Base-by-base conservation (phyloP, 2,888 invertebrate species). In the Antheraea yamamai region DNA sequence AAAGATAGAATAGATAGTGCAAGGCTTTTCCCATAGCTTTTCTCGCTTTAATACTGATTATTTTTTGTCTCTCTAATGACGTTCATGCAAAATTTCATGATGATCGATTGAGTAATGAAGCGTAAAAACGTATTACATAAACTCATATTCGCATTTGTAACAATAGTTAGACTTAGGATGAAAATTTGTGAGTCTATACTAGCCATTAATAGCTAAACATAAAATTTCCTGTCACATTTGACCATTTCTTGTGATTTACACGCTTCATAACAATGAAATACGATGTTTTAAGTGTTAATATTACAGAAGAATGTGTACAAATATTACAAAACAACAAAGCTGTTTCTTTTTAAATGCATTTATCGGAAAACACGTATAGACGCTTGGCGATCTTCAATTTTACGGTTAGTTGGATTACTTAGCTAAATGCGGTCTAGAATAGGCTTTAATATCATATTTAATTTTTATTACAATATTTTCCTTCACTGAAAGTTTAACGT, bases 241-340 rank as follows among this genome's bases (percentile, higher is more conserved):
- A 39, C 35, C 8, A 52, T 14, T 18, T 55, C 12, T 16, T 18
- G 1, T 55, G 52, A 18, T 55, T 55, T 55, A 18, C 4, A 55
- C 7, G 20, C 7, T 58, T 58, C 7, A n/a, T n/a, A 0, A 58
- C 58, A 58, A 55, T 58, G 10, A 20, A 74, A 78, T 77, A 78
- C 72, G n/a, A 79, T 80, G 78, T 39, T 39, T 77, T 79, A 78
- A 78, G 78, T 78, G 77, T 20, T 58, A 7, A 58, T 58, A n/a
- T 58, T 0, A n/a, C 52, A 6, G 52, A 58, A n/a, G 7, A 58
- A n/a, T 7, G 10, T 58, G n/a, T 23, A n/a, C 58, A 58, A 10
- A 7, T 10, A 58, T n/a, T n/a, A 58, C 3, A 58, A 20, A 7
- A n/a, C 7, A n/a, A 58, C 20, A 58, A n/a, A n/a, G 58, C n/a